These are phyloP conservation scores for Parnassius glacialis DNA, from an alignment of 2,888 invertebrate genomes.

Conservation along the genomic window DNA sequence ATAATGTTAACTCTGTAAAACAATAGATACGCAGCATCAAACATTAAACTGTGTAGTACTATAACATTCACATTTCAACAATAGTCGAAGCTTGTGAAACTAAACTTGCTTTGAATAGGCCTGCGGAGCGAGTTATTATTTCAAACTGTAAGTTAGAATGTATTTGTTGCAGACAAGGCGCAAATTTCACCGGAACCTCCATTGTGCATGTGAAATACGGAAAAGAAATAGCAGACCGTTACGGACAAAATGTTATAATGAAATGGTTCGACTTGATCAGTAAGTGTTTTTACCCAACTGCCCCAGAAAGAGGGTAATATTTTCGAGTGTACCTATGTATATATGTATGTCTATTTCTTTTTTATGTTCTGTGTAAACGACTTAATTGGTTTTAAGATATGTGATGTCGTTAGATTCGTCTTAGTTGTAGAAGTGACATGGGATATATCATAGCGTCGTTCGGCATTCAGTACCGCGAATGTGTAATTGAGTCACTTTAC, in stretches of 20 bases:
- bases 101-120: slow-evolving; percentile 8
- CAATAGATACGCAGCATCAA: not conserved
- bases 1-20: no score
- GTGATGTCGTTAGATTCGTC: no score
- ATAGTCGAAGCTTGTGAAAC: not conserved
- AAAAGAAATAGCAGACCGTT: slow-evolving; percentile 65
- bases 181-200: slow-evolving; percentile 67
- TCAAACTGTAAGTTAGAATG: slow-evolving; percentile 10
- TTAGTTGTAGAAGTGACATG: no score
- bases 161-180: slow-evolving; percentile 60
- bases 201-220: slow-evolving; percentile 70
- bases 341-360: no score
- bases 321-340: no score
- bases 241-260: slow-evolving; percentile 75
- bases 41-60: not conserved
- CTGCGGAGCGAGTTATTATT: slow-evolving; percentile 4
- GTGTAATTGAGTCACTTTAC: no score
- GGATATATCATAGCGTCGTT: no score
- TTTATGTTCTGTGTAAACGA: no score
- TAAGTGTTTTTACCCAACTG: slow-evolving; percentile 41
- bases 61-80: not conserved
- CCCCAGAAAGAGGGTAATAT: no score
- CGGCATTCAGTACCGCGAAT: no score
- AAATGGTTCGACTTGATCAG: slow-evolving; percentile 77
- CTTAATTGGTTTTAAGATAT: no score